Evolutionary conservation across 2,113 vertebrate genomes (phyloP), one percentile per base, ranked within the genome.

Genomic region (Thomomys bottae): DNA sequence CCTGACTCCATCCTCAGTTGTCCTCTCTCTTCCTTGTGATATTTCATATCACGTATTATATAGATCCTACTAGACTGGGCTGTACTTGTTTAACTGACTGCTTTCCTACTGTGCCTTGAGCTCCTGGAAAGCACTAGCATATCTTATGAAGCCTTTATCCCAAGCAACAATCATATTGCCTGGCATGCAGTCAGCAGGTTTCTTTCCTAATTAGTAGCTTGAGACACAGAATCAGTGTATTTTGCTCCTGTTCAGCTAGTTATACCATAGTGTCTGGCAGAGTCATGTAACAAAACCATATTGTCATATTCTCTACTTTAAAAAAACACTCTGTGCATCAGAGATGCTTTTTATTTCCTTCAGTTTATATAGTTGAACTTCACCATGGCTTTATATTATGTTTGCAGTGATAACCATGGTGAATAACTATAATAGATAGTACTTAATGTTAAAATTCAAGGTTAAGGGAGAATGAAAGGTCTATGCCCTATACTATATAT

Each of bases 391-490:
- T 2, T 26, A 12, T 1, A 10, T 38, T 68, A 38, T 23, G 66
- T 57, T 82, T 89, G 66, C 26, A 54, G 49, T 38, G 80, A 6
- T 72, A 79, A 36, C 11, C 59, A 61, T 67, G 54, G 63, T 66
- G 80, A 71, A 75, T 71, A 49, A n/a, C 12, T 70, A 66, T 36
- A 32, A 79, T 68, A 84, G 38, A 79, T 54, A 30, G 28, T 23
- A 11, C 9, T 73, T 21, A 66, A 45, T 32, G 3, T 20, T 42
- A 85, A 76, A 86, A 64, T 75, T 20, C 23, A 26, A 66, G 49
- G 57, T 77, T 49, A 86, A 21, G 30, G 6, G 34, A 88, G 40
- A 86, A 81, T 92, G 59, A 68, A 94, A 67, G 90, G 10, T 0
- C 24, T 68, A 38, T 7, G 36, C 38, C 34, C 71, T n/a, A n/a